Base-by-base conservation (phyloP, 2,888 invertebrate species). In the Drosophila rellima region DNA sequence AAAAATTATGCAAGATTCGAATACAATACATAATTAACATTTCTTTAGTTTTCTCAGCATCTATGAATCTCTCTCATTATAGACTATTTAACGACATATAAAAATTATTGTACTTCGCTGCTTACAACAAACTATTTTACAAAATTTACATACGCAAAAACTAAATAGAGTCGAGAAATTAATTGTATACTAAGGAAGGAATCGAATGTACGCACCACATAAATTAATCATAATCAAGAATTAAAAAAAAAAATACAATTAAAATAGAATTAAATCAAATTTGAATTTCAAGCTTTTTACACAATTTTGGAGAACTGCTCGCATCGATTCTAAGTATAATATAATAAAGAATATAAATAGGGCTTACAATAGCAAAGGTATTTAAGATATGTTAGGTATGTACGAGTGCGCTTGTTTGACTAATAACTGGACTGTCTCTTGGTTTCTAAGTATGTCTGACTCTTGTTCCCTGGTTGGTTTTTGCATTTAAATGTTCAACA, bases 91-190 rank as follows among this genome's bases (percentile, higher is more conserved):
- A 76, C 74, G 78, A 70, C 59, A 78, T 84, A 80, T 78, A 84
- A 87, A 83, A 86, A 87, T 84, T 88, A 85, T 85, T 85, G 85
- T 85, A 85, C 85, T 85, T 85, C 85, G 85, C 85, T 85, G 85
- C 85, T 85, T 85, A 85, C 88, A 85, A 88, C 88, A 85, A 85
- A 85, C 85, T 85, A 85, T 85, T 85, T 85, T 85, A 85, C 88
- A 75, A 75, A 82, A 85, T 82, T 79, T 88, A 80, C 79, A 80
- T 85, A 86, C 60, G 73, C 81, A 86, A 76, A 68, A 78, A 82
- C 70, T 73, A 68, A 71, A 59, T 64, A 35, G 62, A 80, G 74
- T 66, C 63, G 74, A 82, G 72, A 62, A 48, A 35, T 61, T 33
- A 68, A 50, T 42, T 74, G 59, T 69, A 71, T 55, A 66, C 82